A percentile compares a stretch with the other conserved stretches of the same genome.
Evolutionary conservation across 2,797 vertebrate species (phyloP).

Genomic region (Eupleurogrammus muticus): DNA sequence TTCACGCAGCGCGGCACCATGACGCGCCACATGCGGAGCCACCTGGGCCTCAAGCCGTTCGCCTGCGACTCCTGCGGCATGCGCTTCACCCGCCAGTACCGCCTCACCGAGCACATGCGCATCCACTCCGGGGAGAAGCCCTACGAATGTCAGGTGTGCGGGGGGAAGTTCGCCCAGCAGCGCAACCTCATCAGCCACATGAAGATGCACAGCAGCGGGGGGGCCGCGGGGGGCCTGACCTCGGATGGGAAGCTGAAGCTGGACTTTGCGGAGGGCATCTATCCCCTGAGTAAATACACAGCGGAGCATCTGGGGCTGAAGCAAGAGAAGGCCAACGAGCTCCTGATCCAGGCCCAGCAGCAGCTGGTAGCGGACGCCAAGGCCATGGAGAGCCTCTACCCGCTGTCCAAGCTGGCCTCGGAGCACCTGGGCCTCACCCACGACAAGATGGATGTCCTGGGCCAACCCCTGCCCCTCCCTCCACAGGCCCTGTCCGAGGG

Average conservation of each 20-base stretch:
- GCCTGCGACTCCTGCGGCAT: constrained; percentile 98
- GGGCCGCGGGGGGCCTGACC: constrained; percentile 77
- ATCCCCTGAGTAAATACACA: constrained; percentile 94
- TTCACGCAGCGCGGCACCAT: constrained; percentile 99
- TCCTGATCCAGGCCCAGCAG: constrained; percentile 92
- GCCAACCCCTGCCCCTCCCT: constrained; percentile 86
- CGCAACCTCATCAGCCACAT: constrained; percentile 99
- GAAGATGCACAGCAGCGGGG: constrained; percentile 97
- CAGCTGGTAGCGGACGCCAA: constrained; percentile 94
- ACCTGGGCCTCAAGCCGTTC: constrained; percentile 98
- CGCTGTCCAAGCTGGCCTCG: constrained; percentile 93
- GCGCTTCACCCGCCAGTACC: constrained; percentile 99
- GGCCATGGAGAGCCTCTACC: constrained; percentile 95
- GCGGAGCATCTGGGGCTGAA: constrained; percentile 96
- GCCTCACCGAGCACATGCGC: constrained; percentile 99
- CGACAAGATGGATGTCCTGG: constrained; percentile 93
- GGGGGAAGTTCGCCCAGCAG: constrained; percentile 98
- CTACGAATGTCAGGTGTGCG: constrained; percentile 98
- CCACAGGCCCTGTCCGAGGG: constrained; percentile 86
- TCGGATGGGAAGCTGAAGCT: constrained; percentile 94
- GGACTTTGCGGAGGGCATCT: constrained; percentile 95
- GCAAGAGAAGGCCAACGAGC: constrained; percentile 92
- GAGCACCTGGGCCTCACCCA: constrained; percentile 94
- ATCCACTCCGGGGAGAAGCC: constrained; percentile 99
- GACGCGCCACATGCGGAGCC: constrained; percentile 99